Base-by-base conservation (phyloP, 2,113 vertebrate genomes). In the Uropsilus gracilis region DNA sequence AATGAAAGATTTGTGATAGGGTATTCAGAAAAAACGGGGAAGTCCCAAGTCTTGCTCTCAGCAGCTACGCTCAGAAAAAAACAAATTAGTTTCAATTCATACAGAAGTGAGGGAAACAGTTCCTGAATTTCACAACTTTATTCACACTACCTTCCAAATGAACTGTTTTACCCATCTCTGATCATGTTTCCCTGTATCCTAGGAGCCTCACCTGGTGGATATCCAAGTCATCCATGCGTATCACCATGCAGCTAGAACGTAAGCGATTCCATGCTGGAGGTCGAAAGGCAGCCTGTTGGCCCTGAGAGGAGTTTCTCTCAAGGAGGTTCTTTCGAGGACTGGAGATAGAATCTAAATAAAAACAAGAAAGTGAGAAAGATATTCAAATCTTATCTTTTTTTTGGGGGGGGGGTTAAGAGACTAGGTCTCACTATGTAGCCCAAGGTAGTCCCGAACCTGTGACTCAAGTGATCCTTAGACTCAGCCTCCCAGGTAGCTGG, bases 171-270 rank as follows among this genome's bases (percentile, higher is more conserved):
- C 5, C 39, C 55, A 50, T 66, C 75, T 68, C 72, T 50, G 55
- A n/a, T 6, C 26, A 48, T 0, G 24, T 30, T 22, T 0, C 3
- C 39, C 71, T 32, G 30, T 57, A 0, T 46, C 37, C 61, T 5
- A 34, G 48, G 46, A 28, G 14, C 32, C 97, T 97, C 76, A 99
- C 99, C 99, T 99, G 99, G 97, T 99, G 99, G 94, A 99, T 99
- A 97, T 99, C 99, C 97, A 99, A 87, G 96, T 99, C 99, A 78
- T 99, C 99, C 93, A 99, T 98, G 18, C 99, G 97, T 72, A 99
- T 92, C 53, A 99, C 98, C 94, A 99, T 89, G 2, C 99, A 99
- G 98, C 99, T 99, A n/a, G 99, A 99, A 16, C 99, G 98, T 48
- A 99, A 99, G 71, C 99, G 98, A 97, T 98, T 99, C 98, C 99